phyloP scores from a whole-genome alignment of 2,888 invertebrate genomes.

The Amphimallon solstitiale region DNA sequence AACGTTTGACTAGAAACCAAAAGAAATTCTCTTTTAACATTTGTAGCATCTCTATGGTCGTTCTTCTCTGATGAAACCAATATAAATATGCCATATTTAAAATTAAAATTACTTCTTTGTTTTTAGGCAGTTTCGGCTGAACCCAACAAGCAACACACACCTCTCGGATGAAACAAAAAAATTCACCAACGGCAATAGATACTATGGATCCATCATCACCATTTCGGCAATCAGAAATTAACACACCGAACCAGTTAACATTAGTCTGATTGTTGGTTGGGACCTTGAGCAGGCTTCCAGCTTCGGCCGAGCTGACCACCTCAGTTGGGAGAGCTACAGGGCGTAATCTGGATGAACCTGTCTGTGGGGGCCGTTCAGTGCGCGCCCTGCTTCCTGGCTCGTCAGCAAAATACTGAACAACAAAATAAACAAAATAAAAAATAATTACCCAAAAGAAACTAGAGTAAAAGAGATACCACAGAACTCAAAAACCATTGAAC shows the following conservation, averaged over 20 bases:
- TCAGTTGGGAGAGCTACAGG: conserved; percentile 25
- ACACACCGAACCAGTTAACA: background rate
- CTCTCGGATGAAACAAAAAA: background rate
- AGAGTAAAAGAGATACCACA: too few relatives aligned
- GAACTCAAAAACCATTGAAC: too few relatives aligned
- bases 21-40: too few relatives aligned
- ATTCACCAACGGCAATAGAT: background rate
- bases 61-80: too few relatives aligned
- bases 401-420: background rate
- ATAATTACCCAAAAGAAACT: background rate
- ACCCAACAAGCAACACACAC: conserved; percentile 2
- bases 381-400: background rate
- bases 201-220: background rate
- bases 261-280: conserved; percentile 27
- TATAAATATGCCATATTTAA: too few relatives aligned
- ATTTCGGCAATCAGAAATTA: background rate
- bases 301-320: conserved; percentile 29
- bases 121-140: conserved; percentile 12
- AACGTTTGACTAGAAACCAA: too few relatives aligned
- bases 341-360: background rate
- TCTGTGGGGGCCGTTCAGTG: background rate
- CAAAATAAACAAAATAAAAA: background rate
- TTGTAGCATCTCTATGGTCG: too few relatives aligned
- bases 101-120: too few relatives aligned
- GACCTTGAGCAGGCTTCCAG: conserved; percentile 28